Base-by-base conservation (phyloP, 2,888 invertebrate species). In the Idaea biselata region DNA sequence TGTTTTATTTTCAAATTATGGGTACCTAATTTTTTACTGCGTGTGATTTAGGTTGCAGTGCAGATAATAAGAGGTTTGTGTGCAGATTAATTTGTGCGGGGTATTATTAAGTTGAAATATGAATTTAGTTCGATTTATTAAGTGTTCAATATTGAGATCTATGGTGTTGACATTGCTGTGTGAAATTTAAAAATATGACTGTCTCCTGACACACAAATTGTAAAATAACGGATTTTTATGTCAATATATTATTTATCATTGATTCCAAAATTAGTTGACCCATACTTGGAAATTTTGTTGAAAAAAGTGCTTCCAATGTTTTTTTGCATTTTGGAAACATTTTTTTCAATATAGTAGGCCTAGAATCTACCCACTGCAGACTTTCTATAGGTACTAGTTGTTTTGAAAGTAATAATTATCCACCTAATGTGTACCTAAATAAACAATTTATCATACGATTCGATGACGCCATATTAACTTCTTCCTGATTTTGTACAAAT, bases 1-100 rank as follows among this genome's bases (percentile, higher is more conserved):
- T 79, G 79, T 71, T 77, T 68, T 81, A 76, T 72, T 72, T 63
- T 73, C 67, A 63, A 44, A 44, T 44, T 44, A 44, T 44, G 44
- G 60, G 60, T 71, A 61, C 60, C 57, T 60, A 57, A 67, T 65
- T 61, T 66, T 61, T 60, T 33, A 44, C 44, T 44, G 44, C 44
- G 58, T 63, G 31, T 60, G 62, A 60, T 60, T 63, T 59, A 33
- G 56, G 60, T 64, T 63, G 63, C 60, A 18, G 58, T 63, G 55
- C 4, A 57, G 44, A 56, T 60, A 60, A 57, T 60, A 57, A 56
- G 14, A 56, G 18, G 55, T 59, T 62, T 44, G 58, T 59, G 44
- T 16, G 14, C 44, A 44, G 11, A 44, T 44, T 44, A 44, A 44
- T 44, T 44, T 44, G 14, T 2, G 44, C 3, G 11, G 44, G 11